Percentiles rank a stretch among this genome's conserved stretches.
These are phyloP conservation scores for Xestia rhomboidea DNA, from an alignment of 2,888 invertebrate genomes.

Conservation along the genomic window DNA sequence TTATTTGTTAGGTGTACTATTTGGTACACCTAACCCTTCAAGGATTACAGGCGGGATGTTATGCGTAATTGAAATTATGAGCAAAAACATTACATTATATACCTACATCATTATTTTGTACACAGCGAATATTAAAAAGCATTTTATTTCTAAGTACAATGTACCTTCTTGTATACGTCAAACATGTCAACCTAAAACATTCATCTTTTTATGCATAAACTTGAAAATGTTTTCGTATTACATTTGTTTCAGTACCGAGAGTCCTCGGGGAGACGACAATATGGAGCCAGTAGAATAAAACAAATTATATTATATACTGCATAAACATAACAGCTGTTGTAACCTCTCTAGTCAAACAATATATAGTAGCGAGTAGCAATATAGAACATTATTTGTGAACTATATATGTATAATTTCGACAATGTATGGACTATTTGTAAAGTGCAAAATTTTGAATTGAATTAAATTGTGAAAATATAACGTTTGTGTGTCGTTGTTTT, in stretches of 20 bases:
- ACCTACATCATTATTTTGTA: not conserved
- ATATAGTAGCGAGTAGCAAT: constrained; percentile 32
- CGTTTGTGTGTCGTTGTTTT: constrained; percentile 19
- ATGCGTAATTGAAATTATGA: not conserved
- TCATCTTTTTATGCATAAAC: constrained; percentile 24
- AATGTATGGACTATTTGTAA: constrained; percentile 50
- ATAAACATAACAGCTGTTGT: constrained; percentile 45
- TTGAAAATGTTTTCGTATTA: constrained; percentile 36
- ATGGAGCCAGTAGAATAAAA: constrained; percentile 69
- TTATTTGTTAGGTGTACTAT: too few relatives aligned
- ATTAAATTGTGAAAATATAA: constrained; percentile 54
- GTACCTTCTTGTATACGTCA: constrained; percentile 1
- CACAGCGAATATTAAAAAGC: not conserved
- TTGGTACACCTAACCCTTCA: too few relatives aligned
- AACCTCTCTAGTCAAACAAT: constrained; percentile 60
- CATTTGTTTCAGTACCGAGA: constrained; percentile 76
- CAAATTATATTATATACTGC: constrained; percentile 38
- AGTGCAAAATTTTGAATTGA: constrained; percentile 50
- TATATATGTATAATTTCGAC: constrained; percentile 51
- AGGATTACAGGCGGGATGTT: too few relatives aligned
- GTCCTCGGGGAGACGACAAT: constrained; percentile 67
- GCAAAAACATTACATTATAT: not conserved
- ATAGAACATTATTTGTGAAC: constrained; percentile 43
- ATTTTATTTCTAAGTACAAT: constrained; percentile 1
- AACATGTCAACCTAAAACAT: constrained; percentile 12